Evolutionary conservation across 2,113 vertebrate species (phyloP).

Genomic region (Amblyopsis rosae): DNA sequence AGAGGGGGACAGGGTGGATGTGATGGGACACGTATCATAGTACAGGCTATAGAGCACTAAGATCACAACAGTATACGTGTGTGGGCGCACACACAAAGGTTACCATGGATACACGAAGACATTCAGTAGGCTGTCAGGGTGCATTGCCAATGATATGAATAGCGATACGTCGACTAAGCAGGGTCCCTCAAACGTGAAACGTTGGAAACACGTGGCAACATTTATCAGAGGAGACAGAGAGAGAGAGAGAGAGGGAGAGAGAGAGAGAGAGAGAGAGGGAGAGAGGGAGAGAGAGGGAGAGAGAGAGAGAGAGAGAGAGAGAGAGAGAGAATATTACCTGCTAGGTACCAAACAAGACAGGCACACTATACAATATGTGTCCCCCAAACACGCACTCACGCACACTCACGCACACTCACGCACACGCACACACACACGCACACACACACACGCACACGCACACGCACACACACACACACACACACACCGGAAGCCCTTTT

Average conservation of each 20-base stretch:
- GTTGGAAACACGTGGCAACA: too few species aligned
- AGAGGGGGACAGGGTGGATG: slow-evolving; percentile 50
- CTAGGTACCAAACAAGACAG: slow-evolving; percentile 40
- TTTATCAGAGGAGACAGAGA: neutral
- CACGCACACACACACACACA: slow-evolving; percentile 18
- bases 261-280: too few species aligned
- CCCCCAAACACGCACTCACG: neutral
- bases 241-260: too few species aligned
- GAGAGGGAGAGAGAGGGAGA: too few species aligned
- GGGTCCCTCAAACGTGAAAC: too few species aligned
- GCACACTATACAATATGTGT: neutral
- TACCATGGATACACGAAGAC: too few species aligned
- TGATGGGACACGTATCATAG: slow-evolving; percentile 23
- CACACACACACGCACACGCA: slow-evolving; percentile 11
- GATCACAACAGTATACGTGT: slow-evolving; percentile 9
- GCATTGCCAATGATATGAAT: too few species aligned
- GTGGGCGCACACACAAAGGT: neutral
- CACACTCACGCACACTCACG: slow-evolving; percentile 5
- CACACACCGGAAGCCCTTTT: slow-evolving; percentile 19
- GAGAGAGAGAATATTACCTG: slow-evolving; percentile 37
- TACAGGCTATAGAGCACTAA: neutral
- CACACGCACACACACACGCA: slow-evolving; percentile 14
- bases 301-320: too few species aligned
- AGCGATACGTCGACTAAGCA: too few species aligned
- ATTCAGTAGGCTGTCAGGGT: too few species aligned